Evolutionary conservation across 2,888 invertebrate genomes (phyloP).

Genomic region (Acleris laterana): DNA sequence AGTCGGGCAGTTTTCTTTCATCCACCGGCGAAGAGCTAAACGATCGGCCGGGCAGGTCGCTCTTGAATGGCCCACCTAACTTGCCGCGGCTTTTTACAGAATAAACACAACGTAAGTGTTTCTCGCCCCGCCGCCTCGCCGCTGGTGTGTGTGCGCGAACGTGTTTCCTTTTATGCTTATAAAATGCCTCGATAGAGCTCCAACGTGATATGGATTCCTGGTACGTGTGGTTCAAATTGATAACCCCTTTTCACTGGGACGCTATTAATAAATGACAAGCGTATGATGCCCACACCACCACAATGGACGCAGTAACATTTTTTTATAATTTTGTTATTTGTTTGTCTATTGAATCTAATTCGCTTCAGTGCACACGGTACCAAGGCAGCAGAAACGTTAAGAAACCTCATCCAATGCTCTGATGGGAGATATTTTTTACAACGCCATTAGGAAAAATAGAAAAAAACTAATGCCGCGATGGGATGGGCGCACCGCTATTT

Average conservation of each 20-base stretch:
- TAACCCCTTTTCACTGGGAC: slow-evolving; percentile 24
- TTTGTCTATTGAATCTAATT: slow-evolving; percentile 34
- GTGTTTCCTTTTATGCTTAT: slow-evolving; percentile 22
- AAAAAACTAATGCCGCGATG: too few relatives aligned
- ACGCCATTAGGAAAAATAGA: too few relatives aligned
- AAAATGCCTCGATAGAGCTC: slow-evolving; percentile 19
- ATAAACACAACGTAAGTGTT: slow-evolving; percentile 42
- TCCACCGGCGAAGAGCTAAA: slow-evolving; percentile 21
- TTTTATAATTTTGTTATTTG: slow-evolving; percentile 1
- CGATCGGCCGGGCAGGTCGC: slow-evolving; percentile 24
- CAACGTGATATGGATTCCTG: slow-evolving; percentile 29
- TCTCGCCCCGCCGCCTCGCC: slow-evolving; percentile 13
- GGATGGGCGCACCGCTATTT: too few relatives aligned
- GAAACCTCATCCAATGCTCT: not conserved
- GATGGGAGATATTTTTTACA: not conserved
- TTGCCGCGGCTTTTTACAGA: slow-evolving; percentile 39
- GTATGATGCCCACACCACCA: not conserved
- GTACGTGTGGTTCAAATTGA: slow-evolving; percentile 28
- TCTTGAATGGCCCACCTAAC: slow-evolving; percentile 25
- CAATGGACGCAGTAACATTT: not conserved
- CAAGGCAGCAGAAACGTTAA: slow-evolving; percentile 19
- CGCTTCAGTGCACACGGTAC: slow-evolving; percentile 40
- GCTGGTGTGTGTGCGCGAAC: not conserved
- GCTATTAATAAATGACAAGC: not conserved
- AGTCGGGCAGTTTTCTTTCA: slow-evolving; percentile 20